Base-by-base conservation (phyloP, 2,797 vertebrate species). In the Coracias cyanogaster region DNA sequence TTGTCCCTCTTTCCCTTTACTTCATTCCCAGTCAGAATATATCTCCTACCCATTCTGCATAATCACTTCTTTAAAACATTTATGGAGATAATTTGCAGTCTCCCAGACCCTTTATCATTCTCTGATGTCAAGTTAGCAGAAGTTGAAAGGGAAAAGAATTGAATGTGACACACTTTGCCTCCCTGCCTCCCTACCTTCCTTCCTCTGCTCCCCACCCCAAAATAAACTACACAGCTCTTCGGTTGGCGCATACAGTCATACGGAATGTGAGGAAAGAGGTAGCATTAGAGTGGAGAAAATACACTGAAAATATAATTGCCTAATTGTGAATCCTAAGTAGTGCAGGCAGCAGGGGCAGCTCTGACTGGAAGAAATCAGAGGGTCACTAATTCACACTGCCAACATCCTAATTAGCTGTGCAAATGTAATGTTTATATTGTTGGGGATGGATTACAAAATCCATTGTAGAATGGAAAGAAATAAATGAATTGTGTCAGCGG, bases 331-430 rank as follows among this genome's bases (percentile, higher is more conserved):
- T 91, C 89, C 77, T 91, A 70, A 87, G 86, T 71, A 91, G 76
- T 17, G 35, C 62, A 89, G 94, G 94, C 94, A 94, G 86, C 76
- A 74, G 92, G 89, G 83, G 89, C 85, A 9, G 85, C 94, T 60
- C 76, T 89, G 86, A 91, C 82, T 89, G 83, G 54, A 96, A 85
- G 91, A 77, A 94, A 94, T 87, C 90, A 93, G 92, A 96, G 57
- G 96, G 91, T 95, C 93, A 90, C 87, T 93, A 83, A 96, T 95
- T 94, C 78, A 74, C 70, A 62, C 86, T 96, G 90, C 94, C 94
- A 95, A 86, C 92, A 82, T 95, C 62, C 84, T 95, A 95, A 97
- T 96, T 96, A 96, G 93, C 96, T 96, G 93, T 94, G 97, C 92
- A 96, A 96, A 95, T 93, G 96, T 94, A 92, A 87, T 91, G 89